Evolutionary conservation across 2,888 invertebrate species (phyloP).

Genomic region (Eupithecia exiguata): DNA sequence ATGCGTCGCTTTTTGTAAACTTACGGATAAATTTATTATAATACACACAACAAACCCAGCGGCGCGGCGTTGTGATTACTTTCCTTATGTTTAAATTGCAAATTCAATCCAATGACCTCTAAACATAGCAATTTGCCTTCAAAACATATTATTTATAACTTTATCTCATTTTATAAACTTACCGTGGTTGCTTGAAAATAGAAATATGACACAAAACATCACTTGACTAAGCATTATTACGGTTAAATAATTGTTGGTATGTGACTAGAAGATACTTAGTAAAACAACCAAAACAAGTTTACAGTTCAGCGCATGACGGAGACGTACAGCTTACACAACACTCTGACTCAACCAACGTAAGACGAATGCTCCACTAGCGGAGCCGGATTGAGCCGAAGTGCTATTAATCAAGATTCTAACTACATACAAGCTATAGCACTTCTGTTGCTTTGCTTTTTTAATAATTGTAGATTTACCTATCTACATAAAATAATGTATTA

Average conservation of each 20-base stretch:
- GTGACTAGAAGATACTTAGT: conserved; percentile 15
- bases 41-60: neutral
- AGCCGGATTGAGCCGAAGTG: neutral
- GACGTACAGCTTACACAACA: conserved; percentile 39
- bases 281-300: conserved; percentile 15
- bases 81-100: neutral
- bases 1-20: neutral
- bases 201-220: conserved; percentile 42
- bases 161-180: conserved; percentile 7
- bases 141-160: neutral
- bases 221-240: conserved; percentile 27
- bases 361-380: conserved; percentile 33
- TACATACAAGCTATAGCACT: neutral
- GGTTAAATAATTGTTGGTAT: conserved; percentile 26
- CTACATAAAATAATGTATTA: neutral
- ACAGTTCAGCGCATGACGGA: conserved; percentile 30
- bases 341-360: conserved; percentile 41
- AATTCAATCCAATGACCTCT: neutral
- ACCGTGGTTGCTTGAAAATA: conserved; percentile 25
- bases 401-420: neutral
- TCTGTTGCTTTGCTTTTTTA: neutral
- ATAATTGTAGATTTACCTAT: neutral
- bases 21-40: neutral
- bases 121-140: neutral
- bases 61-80: neutral